phyloP scores from a whole-genome alignment of 2,888 invertebrate species.

The Drosophila merina region DNA sequence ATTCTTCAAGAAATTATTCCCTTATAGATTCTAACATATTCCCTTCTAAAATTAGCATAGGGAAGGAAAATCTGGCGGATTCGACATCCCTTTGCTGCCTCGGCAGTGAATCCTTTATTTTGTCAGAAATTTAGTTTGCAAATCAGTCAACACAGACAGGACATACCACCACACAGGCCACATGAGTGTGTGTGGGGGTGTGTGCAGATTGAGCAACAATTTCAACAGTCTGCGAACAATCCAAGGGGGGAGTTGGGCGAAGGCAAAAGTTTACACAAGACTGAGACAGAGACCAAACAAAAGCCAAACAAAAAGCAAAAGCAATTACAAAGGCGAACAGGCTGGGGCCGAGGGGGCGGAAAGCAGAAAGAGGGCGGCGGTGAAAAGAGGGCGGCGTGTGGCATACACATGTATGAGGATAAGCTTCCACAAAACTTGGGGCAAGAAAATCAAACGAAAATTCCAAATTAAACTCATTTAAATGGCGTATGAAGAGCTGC shows the following conservation, averaged over 20 bases:
- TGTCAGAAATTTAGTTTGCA: slow-evolving; percentile 66
- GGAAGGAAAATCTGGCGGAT: slow-evolving; percentile 13
- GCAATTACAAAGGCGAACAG: slow-evolving; percentile 63
- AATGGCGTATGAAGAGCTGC: slow-evolving; percentile 46
- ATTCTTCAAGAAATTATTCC: background rate
- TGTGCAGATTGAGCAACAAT: slow-evolving; percentile 59
- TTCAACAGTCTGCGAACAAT: slow-evolving; percentile 63
- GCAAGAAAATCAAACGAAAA: slow-evolving; percentile 71
- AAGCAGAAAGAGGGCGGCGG: background rate
- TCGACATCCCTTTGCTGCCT: slow-evolving; percentile 8
- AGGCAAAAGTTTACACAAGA: slow-evolving; percentile 53
- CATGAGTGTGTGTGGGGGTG: slow-evolving; percentile 12
- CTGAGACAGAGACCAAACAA: slow-evolving; percentile 65
- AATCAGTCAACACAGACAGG: slow-evolving; percentile 51
- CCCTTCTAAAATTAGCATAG: slow-evolving; percentile 59
- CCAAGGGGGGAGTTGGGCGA: slow-evolving; percentile 17
- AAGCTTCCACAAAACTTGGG: slow-evolving; percentile 26
- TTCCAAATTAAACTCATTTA: slow-evolving; percentile 76
- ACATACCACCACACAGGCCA: slow-evolving; percentile 9
- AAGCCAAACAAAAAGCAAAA: slow-evolving; percentile 63
- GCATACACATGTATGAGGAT: slow-evolving; percentile 10
- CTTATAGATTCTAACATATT: background rate
- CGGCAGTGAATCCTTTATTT: slow-evolving; percentile 1
- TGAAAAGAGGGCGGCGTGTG: background rate
- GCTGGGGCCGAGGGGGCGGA: background rate